Evolutionary conservation across 2,113 vertebrate species (phyloP).

Genomic region (Periophthalmodon schlosseri): DNA sequence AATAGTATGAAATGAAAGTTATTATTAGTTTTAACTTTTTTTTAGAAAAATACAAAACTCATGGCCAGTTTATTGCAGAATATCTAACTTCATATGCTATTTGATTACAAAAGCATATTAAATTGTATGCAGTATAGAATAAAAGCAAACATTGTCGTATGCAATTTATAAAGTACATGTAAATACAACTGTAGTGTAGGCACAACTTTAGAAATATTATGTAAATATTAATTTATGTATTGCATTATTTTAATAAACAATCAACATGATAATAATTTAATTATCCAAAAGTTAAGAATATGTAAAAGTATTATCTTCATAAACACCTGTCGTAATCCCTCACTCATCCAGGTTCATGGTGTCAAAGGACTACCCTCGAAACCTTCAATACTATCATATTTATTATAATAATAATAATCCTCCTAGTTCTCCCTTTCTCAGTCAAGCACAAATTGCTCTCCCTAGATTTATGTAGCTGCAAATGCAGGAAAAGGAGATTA

Average conservation of each 20-base stretch:
- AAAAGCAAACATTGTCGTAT: slow-evolving; percentile 51
- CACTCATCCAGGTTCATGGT: not conserved
- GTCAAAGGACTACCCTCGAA: not conserved
- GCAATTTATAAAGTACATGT: slow-evolving; percentile 38
- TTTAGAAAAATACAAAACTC: slow-evolving; percentile 39
- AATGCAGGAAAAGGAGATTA: slow-evolving; percentile 36
- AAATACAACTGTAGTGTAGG: slow-evolving; percentile 51
- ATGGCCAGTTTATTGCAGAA: not conserved
- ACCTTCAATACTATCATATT: not conserved
- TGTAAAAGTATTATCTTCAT: slow-evolving; percentile 28
- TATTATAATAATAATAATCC: slow-evolving; percentile 35
- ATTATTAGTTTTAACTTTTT: not conserved
- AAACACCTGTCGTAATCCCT: slow-evolving; percentile 6
- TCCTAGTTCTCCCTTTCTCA: slow-evolving; percentile 28
- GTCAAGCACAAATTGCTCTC: slow-evolving; percentile 25
- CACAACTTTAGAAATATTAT: slow-evolving; percentile 52
- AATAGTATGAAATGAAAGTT: slow-evolving; percentile 20
- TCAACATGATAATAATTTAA: not conserved
- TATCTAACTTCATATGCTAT: slow-evolving; percentile 18
- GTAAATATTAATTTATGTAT: slow-evolving; percentile 29
- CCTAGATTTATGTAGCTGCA: slow-evolving; percentile 52
- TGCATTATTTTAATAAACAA: slow-evolving; percentile 17
- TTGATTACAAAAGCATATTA: slow-evolving; percentile 65
- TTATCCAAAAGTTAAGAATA: not conserved
- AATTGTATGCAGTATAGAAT: slow-evolving; percentile 67